phyloP scores from a whole-genome alignment of 2,113 vertebrate species.

The human (Homo sapiens) region DNA sequence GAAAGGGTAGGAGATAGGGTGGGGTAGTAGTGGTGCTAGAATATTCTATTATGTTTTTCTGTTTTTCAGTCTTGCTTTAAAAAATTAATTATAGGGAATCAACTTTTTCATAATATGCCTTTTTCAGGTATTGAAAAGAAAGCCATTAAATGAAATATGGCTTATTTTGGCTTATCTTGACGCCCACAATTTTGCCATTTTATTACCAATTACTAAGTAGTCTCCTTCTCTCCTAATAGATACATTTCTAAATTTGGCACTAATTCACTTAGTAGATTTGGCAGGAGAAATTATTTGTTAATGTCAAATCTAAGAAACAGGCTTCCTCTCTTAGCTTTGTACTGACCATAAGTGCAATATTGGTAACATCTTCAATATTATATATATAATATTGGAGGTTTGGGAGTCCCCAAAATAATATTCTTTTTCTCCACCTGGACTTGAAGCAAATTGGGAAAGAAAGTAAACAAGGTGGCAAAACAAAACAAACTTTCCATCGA shows the following conservation, averaged over 20 bases:
- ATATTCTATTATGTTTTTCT: neutral
- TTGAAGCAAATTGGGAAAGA: conserved; percentile 25
- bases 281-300: neutral
- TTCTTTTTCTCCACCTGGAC: neutral
- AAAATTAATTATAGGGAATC: neutral
- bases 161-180: neutral
- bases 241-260: conserved; percentile 31
- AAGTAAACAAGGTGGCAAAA: neutral
- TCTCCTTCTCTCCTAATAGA: neutral
- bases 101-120: neutral
- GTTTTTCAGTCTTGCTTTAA: neutral
- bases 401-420: neutral
- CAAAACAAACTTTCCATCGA: neutral
- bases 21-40: neutral
- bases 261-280: neutral
- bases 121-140: neutral
- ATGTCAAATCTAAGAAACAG: neutral
- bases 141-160: neutral
- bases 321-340: neutral
- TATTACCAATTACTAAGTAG: neutral
- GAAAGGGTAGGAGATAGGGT: neutral
- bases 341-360: neutral
- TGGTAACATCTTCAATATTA: neutral
- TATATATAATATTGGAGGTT: neutral
- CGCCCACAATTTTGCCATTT: neutral